Conservation (phyloP, 2,113 vertebrate genomes). For the Salvator merianae region DNA sequence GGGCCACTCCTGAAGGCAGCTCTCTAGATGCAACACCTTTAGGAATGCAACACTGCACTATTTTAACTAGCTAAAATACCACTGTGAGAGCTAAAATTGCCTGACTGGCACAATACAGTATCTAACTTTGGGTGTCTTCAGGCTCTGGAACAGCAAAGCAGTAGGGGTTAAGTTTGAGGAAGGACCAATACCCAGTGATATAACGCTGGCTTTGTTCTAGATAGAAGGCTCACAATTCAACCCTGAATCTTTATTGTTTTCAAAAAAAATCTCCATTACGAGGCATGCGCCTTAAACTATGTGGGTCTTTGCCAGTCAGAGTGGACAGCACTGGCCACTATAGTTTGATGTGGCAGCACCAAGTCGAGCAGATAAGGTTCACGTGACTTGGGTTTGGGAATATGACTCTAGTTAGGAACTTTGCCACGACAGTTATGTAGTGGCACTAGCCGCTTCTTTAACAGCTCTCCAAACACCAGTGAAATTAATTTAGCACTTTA, state of each 20-base stretch:
- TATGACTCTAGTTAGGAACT: background rate
- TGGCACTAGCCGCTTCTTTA: background rate
- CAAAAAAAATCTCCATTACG: background rate
- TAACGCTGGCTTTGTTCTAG: background rate
- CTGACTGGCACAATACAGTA: too few species aligned
- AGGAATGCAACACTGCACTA: too few species aligned
- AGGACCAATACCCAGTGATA: background rate
- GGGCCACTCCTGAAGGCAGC: too few species aligned
- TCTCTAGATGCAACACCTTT: background rate
- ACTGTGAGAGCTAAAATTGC: too few species aligned
- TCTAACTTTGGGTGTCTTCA: too few species aligned
- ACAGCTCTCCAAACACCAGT: conserved; percentile 14
- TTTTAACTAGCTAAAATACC: too few species aligned
- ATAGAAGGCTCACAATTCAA: background rate
- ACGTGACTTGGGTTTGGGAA: background rate
- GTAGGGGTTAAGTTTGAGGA: background rate
- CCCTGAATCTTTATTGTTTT: background rate
- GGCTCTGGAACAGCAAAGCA: background rate
- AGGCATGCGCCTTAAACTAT: background rate
- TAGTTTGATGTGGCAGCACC: background rate
- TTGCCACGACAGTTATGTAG: conserved; percentile 8
- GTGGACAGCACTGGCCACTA: background rate
- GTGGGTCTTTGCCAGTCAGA: background rate
- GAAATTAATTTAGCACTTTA: conserved; percentile 25
- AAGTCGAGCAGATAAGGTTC: background rate